Evolutionary conservation across 2,113 vertebrate genomes (phyloP).

Genomic region (Archilochus colubris): DNA sequence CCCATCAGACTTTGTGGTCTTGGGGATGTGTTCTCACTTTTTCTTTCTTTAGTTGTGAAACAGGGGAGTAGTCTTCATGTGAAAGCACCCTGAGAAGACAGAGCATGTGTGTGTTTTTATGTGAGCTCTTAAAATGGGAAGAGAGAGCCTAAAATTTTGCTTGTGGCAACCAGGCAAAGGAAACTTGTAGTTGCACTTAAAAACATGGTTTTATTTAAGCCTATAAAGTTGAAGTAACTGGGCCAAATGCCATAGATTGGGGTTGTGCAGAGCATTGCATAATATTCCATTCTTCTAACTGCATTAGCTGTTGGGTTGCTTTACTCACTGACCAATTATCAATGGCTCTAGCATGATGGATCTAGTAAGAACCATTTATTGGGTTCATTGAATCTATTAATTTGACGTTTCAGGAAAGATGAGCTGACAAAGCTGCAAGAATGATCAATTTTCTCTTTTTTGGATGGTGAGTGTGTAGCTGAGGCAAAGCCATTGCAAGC

Average conservation of each 20-base stretch:
- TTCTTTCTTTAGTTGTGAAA: neutral
- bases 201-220: neutral
- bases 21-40: neutral
- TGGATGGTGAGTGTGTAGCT: neutral
- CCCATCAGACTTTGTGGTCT: neutral
- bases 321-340: accelerated
- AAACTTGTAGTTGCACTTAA: neutral
- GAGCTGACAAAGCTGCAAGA: neutral
- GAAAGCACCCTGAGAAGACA: neutral
- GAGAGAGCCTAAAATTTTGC: neutral
- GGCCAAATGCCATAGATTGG: neutral
- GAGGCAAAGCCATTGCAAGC: neutral
- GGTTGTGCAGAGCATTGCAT: neutral
- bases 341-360: neutral
- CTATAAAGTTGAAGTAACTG: neutral
- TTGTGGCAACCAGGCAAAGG: neutral
- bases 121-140: neutral
- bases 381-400: neutral
- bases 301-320: neutral
- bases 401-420: neutral
- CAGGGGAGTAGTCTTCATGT: neutral
- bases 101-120: neutral
- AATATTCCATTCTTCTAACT: neutral
- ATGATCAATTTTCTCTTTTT: neutral
- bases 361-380: neutral